phyloP scores from a whole-genome alignment of 2,888 invertebrate genomes.

The Apoda limacodes region DNA sequence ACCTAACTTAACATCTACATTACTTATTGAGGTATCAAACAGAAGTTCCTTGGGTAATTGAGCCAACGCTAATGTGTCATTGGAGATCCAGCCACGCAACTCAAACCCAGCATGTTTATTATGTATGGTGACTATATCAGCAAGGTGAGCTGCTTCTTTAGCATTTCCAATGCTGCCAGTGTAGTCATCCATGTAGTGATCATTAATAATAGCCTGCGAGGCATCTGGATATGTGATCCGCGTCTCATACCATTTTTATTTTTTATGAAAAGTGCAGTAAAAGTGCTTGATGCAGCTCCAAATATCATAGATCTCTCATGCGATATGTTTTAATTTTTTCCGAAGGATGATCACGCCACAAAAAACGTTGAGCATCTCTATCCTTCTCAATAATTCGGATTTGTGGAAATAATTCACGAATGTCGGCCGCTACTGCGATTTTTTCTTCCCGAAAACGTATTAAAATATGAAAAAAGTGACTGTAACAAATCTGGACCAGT shows the following conservation, averaged over 20 bases:
- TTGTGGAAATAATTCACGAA: constrained; percentile 30
- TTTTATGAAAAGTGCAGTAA: constrained; percentile 8
- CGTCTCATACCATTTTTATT: constrained; percentile 4
- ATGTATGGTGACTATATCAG: neutral
- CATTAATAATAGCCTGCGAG: neutral
- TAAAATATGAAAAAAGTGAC: constrained; percentile 21
- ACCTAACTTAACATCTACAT: neutral
- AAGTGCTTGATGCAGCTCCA: constrained; percentile 15
- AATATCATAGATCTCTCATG: constrained; percentile 18
- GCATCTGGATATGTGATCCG: constrained; percentile 11
- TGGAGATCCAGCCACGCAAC: constrained; percentile 1
- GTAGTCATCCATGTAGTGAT: constrained; percentile 10
- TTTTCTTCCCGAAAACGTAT: constrained; percentile 21
- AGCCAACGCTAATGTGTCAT: constrained; percentile 1
- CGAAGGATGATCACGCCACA: too few species aligned
- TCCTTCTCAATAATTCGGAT: constrained; percentile 23
- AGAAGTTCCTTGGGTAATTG: neutral
- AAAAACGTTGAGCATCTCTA: too few species aligned
- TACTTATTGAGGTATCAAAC: neutral
- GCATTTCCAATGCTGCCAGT: constrained; percentile 3
- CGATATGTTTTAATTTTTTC: constrained; percentile 8
- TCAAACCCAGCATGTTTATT: neutral
- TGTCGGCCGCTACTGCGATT: too few species aligned
- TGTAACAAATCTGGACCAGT: constrained; percentile 23
- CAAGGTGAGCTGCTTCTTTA: constrained; percentile 1